Conservation (phyloP, 2,888 invertebrate species). For the Nomada lathburiana region DNA sequence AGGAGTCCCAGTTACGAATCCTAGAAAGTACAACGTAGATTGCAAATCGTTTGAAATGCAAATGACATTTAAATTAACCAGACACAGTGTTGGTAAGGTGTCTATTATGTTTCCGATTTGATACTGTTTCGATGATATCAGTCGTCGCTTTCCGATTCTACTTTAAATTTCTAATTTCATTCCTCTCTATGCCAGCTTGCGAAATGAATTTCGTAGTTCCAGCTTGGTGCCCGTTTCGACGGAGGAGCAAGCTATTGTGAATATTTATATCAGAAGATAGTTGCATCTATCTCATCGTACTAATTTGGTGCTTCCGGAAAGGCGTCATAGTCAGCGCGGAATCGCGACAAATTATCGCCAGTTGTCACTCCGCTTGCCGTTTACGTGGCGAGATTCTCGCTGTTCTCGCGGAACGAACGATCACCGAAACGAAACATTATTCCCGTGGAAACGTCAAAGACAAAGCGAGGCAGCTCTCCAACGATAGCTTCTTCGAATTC, state of each 20-base stretch:
- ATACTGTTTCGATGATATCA: too few relatives aligned
- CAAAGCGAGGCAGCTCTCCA: too few relatives aligned
- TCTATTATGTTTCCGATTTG: too few relatives aligned
- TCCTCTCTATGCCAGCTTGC: background rate
- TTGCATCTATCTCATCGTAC: constrained; percentile 72
- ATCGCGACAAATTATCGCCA: constrained; percentile 63
- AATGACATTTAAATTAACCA: too few relatives aligned
- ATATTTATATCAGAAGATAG: constrained; percentile 74
- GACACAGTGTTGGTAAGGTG: too few relatives aligned
- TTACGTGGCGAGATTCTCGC: constrained; percentile 54
- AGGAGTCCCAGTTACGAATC: too few relatives aligned
- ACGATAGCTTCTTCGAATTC: too few relatives aligned
- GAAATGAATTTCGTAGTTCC: constrained; percentile 36
- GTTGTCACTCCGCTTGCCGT: constrained; percentile 43
- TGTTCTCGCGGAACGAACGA: constrained; percentile 22
- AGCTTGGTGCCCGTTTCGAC: constrained; percentile 27
- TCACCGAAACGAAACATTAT: constrained; percentile 7
- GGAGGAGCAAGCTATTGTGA: constrained; percentile 55
- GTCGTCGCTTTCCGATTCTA: too few relatives aligned
- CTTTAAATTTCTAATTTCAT: too few relatives aligned
- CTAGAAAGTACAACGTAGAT: too few relatives aligned
- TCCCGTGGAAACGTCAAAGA: background rate
- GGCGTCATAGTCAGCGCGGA: constrained; percentile 61
- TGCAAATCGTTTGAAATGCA: too few relatives aligned
- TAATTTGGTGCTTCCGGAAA: constrained; percentile 74